Conservation (phyloP, 2,888 invertebrate genomes). For the Oscheius sp. region DNA sequence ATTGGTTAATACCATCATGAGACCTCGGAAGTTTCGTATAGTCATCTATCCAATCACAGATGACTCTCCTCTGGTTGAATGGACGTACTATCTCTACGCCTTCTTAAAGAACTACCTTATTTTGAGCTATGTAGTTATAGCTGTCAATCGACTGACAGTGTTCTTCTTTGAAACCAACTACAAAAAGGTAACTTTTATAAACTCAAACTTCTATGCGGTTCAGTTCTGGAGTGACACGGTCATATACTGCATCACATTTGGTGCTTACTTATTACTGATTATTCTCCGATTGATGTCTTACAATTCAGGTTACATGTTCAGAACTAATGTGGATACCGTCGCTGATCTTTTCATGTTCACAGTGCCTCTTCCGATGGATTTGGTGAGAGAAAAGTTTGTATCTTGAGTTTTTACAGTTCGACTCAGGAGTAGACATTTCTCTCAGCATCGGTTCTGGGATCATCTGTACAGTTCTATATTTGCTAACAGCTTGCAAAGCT, state of each 20-base stretch:
- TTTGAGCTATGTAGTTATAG: constrained; percentile 18
- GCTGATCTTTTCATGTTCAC: constrained; percentile 19
- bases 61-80: constrained; percentile 25
- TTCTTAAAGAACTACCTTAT: constrained; percentile 18
- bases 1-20: constrained; percentile 12
- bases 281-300: not conserved
- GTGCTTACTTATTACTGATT: not conserved
- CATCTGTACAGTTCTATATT: constrained; percentile 19
- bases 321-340: not conserved
- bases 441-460: constrained; percentile 16
- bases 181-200: constrained; percentile 4
- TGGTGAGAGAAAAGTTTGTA: constrained; percentile 3
- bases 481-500: constrained; percentile 3
- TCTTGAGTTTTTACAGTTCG: constrained; percentile 15
- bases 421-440: constrained; percentile 14
- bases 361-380: constrained; percentile 12
- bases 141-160: constrained; percentile 25
- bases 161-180: constrained; percentile 16
- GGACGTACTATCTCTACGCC: constrained; percentile 15
- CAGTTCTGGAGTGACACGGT: constrained; percentile 12
- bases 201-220: not conserved
- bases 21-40: constrained; percentile 22
- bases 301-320: not conserved
- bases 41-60: constrained; percentile 9
- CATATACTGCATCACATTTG: not conserved